phyloP scores from a whole-genome alignment of 2,888 invertebrate species.

The Dinocampus coccinellae region DNA sequence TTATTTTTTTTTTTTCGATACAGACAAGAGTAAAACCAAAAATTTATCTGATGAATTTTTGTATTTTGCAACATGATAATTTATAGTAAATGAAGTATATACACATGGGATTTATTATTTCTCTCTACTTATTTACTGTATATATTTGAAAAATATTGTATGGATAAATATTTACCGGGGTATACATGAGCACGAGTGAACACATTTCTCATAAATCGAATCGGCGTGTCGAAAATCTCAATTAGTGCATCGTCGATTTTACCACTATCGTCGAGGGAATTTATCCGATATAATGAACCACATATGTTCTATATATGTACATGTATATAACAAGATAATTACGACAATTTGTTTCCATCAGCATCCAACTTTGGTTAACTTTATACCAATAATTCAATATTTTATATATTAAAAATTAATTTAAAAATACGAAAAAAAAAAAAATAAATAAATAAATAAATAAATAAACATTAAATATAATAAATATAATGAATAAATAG shows the following conservation, averaged over 20 bases:
- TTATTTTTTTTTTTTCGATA: no score
- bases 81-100: not conserved
- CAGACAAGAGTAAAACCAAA: no score
- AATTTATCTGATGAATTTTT: not conserved
- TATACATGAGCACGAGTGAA: no score
- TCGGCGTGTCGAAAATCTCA: slow-evolving; percentile 15
- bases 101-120: not conserved
- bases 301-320: not conserved
- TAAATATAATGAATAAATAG: not conserved
- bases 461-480: slow-evolving; percentile 8
- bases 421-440: not conserved
- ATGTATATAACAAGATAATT: slow-evolving; percentile 19
- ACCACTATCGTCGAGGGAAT: slow-evolving; percentile 8
- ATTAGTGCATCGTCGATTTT: slow-evolving; percentile 20
- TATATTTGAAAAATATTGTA: no score
- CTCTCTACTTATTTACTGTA: no score
- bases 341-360: slow-evolving; percentile 33
- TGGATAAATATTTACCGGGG: no score
- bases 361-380: slow-evolving; percentile 21
- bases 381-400: not conserved
- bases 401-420: not conserved
- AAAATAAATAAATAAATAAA: not conserved
- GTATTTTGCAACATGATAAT: not conserved
- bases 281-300: slow-evolving; percentile 28
- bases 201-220: slow-evolving; percentile 3